Base-by-base conservation (phyloP, 2,113 vertebrate genomes). In the Pycnonotus jocosus region DNA sequence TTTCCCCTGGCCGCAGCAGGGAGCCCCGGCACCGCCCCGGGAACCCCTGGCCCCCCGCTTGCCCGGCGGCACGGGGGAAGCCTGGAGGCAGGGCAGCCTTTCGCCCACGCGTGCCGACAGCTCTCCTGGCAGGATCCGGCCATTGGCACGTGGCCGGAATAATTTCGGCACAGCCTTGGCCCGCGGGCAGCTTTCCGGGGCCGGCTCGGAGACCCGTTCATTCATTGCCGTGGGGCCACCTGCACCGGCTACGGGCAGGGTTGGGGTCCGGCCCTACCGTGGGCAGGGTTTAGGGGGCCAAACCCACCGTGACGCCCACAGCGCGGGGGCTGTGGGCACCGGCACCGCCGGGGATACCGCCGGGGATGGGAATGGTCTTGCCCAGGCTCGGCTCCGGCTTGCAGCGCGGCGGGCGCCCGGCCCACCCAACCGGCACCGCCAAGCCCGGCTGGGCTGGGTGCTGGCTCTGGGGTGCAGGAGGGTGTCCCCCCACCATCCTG, bases 91-190 rank as follows among this genome's bases (percentile, higher is more conserved):
- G 92, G 83, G 88, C 94, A 90, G 90, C 85, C 84, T 72, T 20
- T 15, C 13, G 37, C 95, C 95, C 95, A 96, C 92, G 81, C 85
- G 45, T 87, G 94, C 88, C 77, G 58, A 51, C 20, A 37, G 84
- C 64, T 81, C 60, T 74, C 42, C 94, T 93, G 92, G 95, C 94
- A 95, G 88, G 84, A 94, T 89, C 69, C n/a, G 72, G 81, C 92
- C 94, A 20, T 14, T 94, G 95, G 95, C 95, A 89, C 85, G 81
- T 74, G 95, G 94, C 92, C 73, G 92, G 88, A 89, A 94, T 95
- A 70, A 87, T 95, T 94, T 81, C n/a, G 33, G 95, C 73, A 78
- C 88, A 94, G 90, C 88, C 94, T 94, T 91, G 88, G 92, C 95
- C 78, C 78, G 56, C 87, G 56, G 94, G 95, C 94, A 66, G 92